Evolutionary conservation across 2,113 vertebrate genomes (phyloP).

Genomic region (Notechis scutatus): DNA sequence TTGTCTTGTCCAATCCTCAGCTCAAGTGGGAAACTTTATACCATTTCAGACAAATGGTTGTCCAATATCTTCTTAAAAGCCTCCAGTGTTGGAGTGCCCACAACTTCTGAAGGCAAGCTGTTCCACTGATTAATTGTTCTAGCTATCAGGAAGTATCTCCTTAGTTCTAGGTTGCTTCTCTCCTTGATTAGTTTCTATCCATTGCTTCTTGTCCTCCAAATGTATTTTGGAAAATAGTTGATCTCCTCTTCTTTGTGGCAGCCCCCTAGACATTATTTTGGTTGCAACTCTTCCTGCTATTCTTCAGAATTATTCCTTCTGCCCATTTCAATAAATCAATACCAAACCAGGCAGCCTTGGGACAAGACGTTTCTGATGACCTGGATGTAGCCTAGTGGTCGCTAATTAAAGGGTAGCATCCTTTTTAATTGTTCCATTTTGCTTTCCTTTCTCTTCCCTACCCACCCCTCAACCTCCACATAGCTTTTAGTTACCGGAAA

Average conservation of each 20-base stretch:
- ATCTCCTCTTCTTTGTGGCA: neutral
- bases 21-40: neutral
- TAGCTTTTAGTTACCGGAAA: slow-evolving; percentile 97
- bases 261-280: neutral
- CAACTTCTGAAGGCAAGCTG: neutral
- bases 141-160: neutral
- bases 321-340: neutral
- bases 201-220: neutral
- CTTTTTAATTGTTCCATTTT: slow-evolving; percentile 17
- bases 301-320: neutral
- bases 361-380: neutral
- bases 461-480: slow-evolving; percentile 35
- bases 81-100: neutral
- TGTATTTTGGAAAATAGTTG: neutral
- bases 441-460: slow-evolving; percentile 49
- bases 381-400: neutral
- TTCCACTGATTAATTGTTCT: neutral
- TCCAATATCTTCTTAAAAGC: neutral
- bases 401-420: neutral
- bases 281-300: neutral
- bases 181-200: neutral
- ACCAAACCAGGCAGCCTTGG: too few relatives aligned
- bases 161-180: neutral
- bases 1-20: neutral
- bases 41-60: neutral